A percentile compares a stretch with the other conserved stretches of the same genome.
phyloP scores from a whole-genome alignment of 1,140 invertebrate species.

The Lepidotrigona ventralis region DNA sequence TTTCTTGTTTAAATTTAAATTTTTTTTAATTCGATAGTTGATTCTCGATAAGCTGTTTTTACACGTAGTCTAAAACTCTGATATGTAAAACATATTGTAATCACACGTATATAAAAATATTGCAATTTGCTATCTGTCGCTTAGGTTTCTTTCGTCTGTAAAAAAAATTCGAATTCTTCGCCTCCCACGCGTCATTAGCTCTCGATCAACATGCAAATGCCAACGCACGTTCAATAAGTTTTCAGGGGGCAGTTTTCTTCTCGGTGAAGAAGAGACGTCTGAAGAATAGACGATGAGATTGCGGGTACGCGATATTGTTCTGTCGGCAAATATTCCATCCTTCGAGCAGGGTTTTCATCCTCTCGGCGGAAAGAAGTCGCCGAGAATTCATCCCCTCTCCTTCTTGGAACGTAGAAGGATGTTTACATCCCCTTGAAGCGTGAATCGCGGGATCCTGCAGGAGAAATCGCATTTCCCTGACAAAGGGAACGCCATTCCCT shows the following conservation, averaged over 20 bases:
- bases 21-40: too few relatives aligned
- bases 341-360: conserved; percentile 1
- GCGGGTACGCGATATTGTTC: conserved; percentile 33
- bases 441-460: conserved; percentile 8
- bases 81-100: too few relatives aligned
- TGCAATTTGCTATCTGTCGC: too few relatives aligned
- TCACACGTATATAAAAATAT: too few relatives aligned
- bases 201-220: not conserved
- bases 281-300: conserved; percentile 5
- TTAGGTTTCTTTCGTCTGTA: not conserved
- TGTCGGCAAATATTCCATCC: conserved; percentile 23
- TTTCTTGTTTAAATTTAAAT: too few relatives aligned
- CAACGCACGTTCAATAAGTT: not conserved
- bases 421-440: conserved; percentile 34
- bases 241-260: not conserved
- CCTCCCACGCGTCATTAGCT: not conserved
- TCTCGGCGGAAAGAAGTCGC: conserved; percentile 2
- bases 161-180: not conserved
- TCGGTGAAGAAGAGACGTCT: not conserved
- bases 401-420: conserved; percentile 9
- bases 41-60: too few relatives aligned
- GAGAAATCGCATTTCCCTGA: conserved; percentile 32
- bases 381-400: conserved; percentile 23
- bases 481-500: conserved; percentile 34
- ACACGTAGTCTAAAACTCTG: too few relatives aligned